A percentile compares a stretch with the other conserved stretches of the same genome.
These are phyloP conservation scores for Trissolcus brochymenae DNA, from an alignment of 2,888 invertebrate genomes.

Conservation along the genomic window DNA sequence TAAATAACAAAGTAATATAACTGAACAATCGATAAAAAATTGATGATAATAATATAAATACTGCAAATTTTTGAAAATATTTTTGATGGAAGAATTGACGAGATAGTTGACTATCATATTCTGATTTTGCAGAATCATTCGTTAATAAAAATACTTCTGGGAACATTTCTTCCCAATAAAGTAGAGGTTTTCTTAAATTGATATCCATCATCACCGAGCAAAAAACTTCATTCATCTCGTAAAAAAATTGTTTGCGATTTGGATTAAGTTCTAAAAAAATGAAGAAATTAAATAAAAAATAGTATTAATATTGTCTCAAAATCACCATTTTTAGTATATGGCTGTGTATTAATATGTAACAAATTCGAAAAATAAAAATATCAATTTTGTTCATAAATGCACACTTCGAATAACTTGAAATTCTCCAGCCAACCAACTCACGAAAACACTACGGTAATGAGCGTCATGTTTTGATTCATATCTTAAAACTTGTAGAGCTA, in stretches of 20 bases:
- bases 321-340: no score
- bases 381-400: not conserved
- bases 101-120: not conserved
- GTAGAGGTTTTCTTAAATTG: conserved; percentile 52
- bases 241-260: conserved; percentile 63
- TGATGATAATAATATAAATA: not conserved
- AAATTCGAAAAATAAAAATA: not conserved
- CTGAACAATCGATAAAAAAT: no score
- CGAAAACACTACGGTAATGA: conserved; percentile 57
- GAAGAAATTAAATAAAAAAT: not conserved
- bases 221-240: conserved; percentile 61
- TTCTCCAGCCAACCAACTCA: conserved; percentile 68
- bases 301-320: not conserved
- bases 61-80: conserved; percentile 4
- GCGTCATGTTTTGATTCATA: conserved; percentile 57
- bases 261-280: conserved; percentile 58
- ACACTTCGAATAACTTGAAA: conserved; percentile 64
- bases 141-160: not conserved
- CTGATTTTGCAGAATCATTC: not conserved
- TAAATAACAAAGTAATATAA: not conserved
- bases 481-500: conserved; percentile 69
- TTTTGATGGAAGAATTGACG: conserved; percentile 2
- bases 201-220: conserved; percentile 45
- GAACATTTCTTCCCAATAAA: conserved; percentile 62
- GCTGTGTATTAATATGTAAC: not conserved